These are phyloP conservation scores for Scaeva pyrastri DNA, from an alignment of 2,888 invertebrate species.

Conservation along the genomic window DNA sequence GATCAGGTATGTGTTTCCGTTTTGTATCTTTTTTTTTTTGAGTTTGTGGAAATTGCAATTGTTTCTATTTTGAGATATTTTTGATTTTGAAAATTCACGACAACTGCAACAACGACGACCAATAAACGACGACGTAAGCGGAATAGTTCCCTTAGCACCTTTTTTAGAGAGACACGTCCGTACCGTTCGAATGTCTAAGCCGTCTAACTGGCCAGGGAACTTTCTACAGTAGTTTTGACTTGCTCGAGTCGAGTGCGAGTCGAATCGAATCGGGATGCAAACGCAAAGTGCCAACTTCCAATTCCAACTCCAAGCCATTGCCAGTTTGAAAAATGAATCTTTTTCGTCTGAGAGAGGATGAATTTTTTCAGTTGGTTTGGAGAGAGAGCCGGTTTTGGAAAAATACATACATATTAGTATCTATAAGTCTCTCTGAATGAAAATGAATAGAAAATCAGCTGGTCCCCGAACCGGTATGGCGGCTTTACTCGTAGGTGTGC, in stretches of 20 bases:
- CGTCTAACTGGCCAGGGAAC: conserved; percentile 66
- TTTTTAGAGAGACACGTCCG: conserved; percentile 63
- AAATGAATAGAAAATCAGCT: conserved; percentile 70
- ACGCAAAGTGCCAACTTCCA: no score
- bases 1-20: conserved; percentile 53
- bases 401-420: background rate
- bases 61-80: background rate
- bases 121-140: conserved; percentile 50
- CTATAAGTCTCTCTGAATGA: conserved; percentile 52
- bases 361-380: background rate
- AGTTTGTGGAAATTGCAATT: conserved; percentile 17
- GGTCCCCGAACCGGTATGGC: conserved; percentile 64
- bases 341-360: conserved; percentile 45
- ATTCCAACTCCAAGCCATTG: no score
- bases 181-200: conserved; percentile 68
- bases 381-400: conserved; percentile 38
- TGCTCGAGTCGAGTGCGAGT: background rate
- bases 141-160: conserved; percentile 69
- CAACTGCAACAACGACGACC: conserved; percentile 21
- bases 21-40: background rate
- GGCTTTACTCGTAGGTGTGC: no score
- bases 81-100: conserved; percentile 24
- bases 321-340: conserved; percentile 48
- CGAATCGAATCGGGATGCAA: background rate
- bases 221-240: conserved; percentile 70